Percentiles rank a stretch among this genome's conserved stretches.
phyloP scores from a whole-genome alignment of 2,888 invertebrate species.

The Octonoba sinensis region DNA sequence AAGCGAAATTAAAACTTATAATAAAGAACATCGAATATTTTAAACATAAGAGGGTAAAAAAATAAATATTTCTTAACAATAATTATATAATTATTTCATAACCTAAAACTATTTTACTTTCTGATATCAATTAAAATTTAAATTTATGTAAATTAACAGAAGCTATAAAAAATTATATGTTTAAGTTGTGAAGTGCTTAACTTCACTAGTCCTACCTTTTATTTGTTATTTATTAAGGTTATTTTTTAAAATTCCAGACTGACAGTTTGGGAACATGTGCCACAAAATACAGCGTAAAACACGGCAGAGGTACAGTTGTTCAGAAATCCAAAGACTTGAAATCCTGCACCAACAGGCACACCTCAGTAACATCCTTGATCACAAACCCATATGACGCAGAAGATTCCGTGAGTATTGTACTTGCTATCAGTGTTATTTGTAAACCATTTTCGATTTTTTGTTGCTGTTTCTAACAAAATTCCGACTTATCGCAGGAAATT shows the following conservation, averaged over 20 bases:
- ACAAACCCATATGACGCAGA: constrained; percentile 34
- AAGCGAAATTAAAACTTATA: no score
- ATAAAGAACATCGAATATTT: no score
- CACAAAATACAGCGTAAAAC: constrained; percentile 68
- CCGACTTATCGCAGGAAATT: constrained; percentile 5
- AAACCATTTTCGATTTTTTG: not conserved
- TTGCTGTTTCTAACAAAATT: not conserved
- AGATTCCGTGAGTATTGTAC: constrained; percentile 27
- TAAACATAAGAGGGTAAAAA: no score
- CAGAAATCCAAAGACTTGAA: constrained; percentile 45
- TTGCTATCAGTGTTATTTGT: not conserved
- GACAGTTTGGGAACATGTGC: constrained; percentile 70
- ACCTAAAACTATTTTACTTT: no score
- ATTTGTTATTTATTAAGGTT: no score
- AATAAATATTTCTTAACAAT: no score
- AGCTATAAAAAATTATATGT: no score
- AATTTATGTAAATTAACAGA: no score
- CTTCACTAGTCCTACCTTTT: no score
- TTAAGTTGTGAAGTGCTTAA: no score
- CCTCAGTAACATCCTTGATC: constrained; percentile 34
- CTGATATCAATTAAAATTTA: no score
- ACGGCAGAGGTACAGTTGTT: constrained; percentile 5
- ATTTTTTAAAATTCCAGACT: constrained; percentile 66
- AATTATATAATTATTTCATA: no score
- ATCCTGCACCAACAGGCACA: constrained; percentile 50